A percentile compares a stretch with the other conserved stretches of the same genome.
These are phyloP conservation scores for Ifrita kowaldi DNA, from an alignment of 2,113 vertebrate species.

Conservation along the genomic window DNA sequence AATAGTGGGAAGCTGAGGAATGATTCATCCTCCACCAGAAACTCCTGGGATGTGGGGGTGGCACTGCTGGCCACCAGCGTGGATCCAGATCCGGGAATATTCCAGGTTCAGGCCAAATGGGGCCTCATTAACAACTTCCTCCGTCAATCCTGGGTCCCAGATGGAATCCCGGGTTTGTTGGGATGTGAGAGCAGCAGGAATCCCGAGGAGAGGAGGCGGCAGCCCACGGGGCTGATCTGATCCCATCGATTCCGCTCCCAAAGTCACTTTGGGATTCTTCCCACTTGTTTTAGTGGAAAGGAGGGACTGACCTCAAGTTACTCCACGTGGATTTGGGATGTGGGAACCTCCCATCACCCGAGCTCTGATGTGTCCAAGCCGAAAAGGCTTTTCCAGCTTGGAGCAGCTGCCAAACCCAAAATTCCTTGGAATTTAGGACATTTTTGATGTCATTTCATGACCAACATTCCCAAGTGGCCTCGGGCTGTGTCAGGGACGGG, in stretches of 20 bases:
- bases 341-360: accelerated
- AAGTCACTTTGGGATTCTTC: not conserved
- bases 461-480: not conserved
- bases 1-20: not conserved
- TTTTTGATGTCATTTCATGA: not conserved
- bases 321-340: not conserved
- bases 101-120: not conserved
- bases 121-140: not conserved
- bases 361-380: not conserved
- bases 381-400: not conserved
- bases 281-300: not conserved
- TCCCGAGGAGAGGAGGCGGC: not conserved
- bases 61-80: not conserved
- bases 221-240: not conserved
- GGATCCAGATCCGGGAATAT: not conserved
- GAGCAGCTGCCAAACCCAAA: not conserved
- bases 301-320: not conserved
- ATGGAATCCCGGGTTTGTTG: not conserved
- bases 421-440: not conserved
- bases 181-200: not conserved
- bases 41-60: not conserved
- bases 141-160: not conserved
- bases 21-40: not conserved
- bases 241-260: not conserved
- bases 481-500: not conserved